These are phyloP conservation scores for Dryobota labecula DNA, from an alignment of 2,888 invertebrate genomes.

Conservation along the genomic window DNA sequence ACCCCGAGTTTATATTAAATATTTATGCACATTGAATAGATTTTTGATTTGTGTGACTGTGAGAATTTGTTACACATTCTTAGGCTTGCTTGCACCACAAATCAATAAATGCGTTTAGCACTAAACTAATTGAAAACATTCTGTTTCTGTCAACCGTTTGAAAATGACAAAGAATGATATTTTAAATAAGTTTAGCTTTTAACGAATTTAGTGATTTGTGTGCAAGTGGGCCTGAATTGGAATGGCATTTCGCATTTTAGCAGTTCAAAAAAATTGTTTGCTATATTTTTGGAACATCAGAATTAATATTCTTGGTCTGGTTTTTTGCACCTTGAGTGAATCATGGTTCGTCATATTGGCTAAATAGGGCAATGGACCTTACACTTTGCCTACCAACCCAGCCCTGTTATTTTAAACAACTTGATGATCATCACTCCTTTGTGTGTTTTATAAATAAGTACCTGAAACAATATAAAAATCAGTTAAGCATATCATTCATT, in stretches of 20 bases:
- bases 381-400: not conserved
- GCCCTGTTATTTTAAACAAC: not conserved
- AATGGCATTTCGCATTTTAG: not conserved
- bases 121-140: too few relatives aligned
- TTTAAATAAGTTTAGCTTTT: too few relatives aligned
- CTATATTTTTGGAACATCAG: not conserved
- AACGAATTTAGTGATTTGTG: too few relatives aligned
- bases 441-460: conserved; percentile 11
- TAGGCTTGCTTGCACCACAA: too few relatives aligned
- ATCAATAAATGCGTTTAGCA: too few relatives aligned
- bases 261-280: not conserved
- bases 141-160: too few relatives aligned
- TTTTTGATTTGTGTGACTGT: not conserved
- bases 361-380: not conserved
- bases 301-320: not conserved
- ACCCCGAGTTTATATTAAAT: conserved; percentile 7
- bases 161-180: too few relatives aligned
- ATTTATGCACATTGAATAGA: not conserved
- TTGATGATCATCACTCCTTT: not conserved
- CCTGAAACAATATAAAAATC: conserved; percentile 47
- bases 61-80: not conserved
- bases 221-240: too few relatives aligned
- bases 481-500: not conserved
- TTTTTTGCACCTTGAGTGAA: not conserved
- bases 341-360: not conserved